These are phyloP conservation scores for Pseudorhombus dupliciocellatus DNA, from an alignment of 2,113 vertebrate genomes.

Conservation along the genomic window DNA sequence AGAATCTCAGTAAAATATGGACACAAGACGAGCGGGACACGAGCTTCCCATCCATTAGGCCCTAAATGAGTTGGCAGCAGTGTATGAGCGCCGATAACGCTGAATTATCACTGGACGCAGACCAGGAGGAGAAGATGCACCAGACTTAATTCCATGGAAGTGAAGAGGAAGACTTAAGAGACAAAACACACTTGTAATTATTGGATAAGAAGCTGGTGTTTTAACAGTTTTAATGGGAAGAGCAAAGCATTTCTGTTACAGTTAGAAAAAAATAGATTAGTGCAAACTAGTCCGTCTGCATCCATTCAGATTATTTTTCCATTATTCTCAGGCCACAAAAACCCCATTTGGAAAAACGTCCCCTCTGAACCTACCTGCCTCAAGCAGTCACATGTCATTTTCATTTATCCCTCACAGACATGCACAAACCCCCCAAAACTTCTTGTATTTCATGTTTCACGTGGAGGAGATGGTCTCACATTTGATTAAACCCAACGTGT, in stretches of 20 bases:
- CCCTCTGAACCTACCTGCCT: background rate
- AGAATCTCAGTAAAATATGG: constrained; percentile 17
- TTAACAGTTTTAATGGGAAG: background rate
- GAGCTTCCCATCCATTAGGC: background rate
- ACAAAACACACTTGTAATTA: background rate
- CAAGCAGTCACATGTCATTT: background rate
- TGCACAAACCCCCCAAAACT: background rate
- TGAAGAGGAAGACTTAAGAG: constrained; percentile 3
- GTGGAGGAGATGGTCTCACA: too few relatives aligned
- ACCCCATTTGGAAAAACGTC: background rate
- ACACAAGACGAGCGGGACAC: background rate
- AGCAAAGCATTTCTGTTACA: background rate
- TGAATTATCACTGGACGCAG: constrained; percentile 26
- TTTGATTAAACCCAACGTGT: background rate
- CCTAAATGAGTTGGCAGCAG: constrained; percentile 15
- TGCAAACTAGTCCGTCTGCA: background rate
- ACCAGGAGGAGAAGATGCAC: background rate
- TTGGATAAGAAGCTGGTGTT: background rate
- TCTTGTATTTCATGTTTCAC: background rate
- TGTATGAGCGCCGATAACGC: constrained; percentile 2
- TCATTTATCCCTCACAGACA: background rate
- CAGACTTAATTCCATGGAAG: constrained; percentile 13
- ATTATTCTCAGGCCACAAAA: background rate
- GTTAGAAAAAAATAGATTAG: background rate
- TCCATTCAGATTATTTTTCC: background rate